Evolutionary conservation across 2,797 vertebrate species (phyloP).

Genomic region (Myotis planiceps): DNA sequence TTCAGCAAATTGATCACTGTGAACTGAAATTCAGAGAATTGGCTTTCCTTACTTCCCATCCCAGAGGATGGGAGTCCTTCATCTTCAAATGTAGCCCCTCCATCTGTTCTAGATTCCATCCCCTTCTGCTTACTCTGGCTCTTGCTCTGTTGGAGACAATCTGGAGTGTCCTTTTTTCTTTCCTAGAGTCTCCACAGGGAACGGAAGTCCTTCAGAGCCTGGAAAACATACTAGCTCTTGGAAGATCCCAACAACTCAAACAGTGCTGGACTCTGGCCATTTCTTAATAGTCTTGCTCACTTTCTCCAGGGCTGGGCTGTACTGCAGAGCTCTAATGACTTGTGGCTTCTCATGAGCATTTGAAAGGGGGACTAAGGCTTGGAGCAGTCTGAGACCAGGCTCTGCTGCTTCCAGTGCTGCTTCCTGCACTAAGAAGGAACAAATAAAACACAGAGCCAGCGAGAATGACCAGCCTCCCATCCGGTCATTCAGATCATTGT

Average conservation of each 20-base stretch:
- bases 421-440: not conserved
- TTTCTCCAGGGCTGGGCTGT: conserved; percentile 29
- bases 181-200: conserved; percentile 36
- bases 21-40: conserved; percentile 42
- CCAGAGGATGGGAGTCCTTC: conserved; percentile 1
- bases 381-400: not conserved
- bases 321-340: not conserved
- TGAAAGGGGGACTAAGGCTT: not conserved
- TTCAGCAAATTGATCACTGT: not conserved
- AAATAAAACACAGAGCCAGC: not conserved
- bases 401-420: not conserved
- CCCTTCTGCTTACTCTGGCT: conserved; percentile 52
- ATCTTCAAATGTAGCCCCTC: not conserved
- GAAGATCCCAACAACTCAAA: conserved; percentile 52
- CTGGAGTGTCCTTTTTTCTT: conserved; percentile 34
- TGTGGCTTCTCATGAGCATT: conserved; percentile 7
- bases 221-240: conserved; percentile 48
- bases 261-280: conserved; percentile 42
- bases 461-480: not conserved
- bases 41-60: conserved; percentile 20
- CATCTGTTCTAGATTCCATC: conserved; percentile 65
- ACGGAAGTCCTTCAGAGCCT: conserved; percentile 53
- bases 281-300: conserved; percentile 36
- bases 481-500: not conserved
- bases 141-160: conserved; percentile 15